Percentiles rank a stretch among this genome's conserved stretches.
Conservation (phyloP, 2,888 invertebrate genomes). For the Synanthedon myopaeformis region DNA sequence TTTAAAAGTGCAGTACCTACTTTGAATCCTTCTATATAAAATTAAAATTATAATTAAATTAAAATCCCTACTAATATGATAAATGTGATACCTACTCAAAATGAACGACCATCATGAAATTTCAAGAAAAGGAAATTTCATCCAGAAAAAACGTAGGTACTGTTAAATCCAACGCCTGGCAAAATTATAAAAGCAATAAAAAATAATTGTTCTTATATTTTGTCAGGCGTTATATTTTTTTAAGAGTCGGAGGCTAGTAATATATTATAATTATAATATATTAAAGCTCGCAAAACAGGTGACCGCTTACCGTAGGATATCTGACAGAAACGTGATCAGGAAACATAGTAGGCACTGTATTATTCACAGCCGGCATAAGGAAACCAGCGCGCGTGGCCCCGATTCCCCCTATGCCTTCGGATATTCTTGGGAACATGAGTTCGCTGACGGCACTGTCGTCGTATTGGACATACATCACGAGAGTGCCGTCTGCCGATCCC, state of each 20-base stretch:
- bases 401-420: constrained; percentile 74
- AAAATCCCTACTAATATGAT: no score
- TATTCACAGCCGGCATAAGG: constrained; percentile 46
- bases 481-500: constrained; percentile 85
- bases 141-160: no score
- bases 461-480: constrained; percentile 87
- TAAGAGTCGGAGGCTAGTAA: neutral
- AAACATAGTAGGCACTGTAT: constrained; percentile 73
- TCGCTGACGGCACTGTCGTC: constrained; percentile 84
- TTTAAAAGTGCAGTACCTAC: no score
- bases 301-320: constrained; percentile 80
- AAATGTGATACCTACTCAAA: no score
- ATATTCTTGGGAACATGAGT: constrained; percentile 85
- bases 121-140: no score
- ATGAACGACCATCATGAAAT: no score
- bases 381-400: constrained; percentile 68
- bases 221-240: neutral
- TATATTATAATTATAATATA: constrained; percentile 1
- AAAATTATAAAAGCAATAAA: neutral
- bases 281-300: neutral
- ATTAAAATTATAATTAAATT: no score
- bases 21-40: no score
- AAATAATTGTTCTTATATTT: neutral
- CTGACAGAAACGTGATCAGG: constrained; percentile 83
- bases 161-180: no score